These are phyloP conservation scores for Pterostichus niger DNA, from an alignment of 2,888 invertebrate species.

Conservation along the genomic window DNA sequence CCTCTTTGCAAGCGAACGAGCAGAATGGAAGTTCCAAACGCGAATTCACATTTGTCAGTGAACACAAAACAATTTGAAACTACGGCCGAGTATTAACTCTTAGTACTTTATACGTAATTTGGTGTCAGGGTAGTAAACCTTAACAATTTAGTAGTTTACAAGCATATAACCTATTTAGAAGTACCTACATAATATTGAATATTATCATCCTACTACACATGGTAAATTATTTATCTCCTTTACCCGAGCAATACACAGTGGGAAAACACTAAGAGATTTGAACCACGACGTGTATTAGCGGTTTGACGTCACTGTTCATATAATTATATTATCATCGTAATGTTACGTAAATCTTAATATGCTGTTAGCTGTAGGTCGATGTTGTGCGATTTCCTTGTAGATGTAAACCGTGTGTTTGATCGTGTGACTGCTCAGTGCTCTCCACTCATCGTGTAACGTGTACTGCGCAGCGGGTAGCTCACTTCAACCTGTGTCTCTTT, in stretches of 20 bases:
- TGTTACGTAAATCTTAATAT: slow-evolving; percentile 62
- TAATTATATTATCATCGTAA: slow-evolving; percentile 63
- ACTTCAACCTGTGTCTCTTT: slow-evolving; percentile 29
- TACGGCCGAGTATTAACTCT: slow-evolving; percentile 80
- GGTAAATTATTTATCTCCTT: slow-evolving; percentile 63
- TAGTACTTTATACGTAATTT: slow-evolving; percentile 93
- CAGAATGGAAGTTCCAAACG: background rate
- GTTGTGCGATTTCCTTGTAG: slow-evolving; percentile 64
- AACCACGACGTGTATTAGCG: slow-evolving; percentile 6
- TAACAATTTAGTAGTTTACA: slow-evolving; percentile 66
- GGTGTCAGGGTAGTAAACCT: slow-evolving; percentile 87
- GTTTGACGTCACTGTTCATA: slow-evolving; percentile 65
- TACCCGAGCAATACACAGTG: slow-evolving; percentile 30
- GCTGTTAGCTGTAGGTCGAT: slow-evolving; percentile 66
- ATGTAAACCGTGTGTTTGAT: slow-evolving; percentile 61
- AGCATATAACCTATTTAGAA: slow-evolving; percentile 71
- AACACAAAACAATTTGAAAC: slow-evolving; percentile 62
- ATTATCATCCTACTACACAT: slow-evolving; percentile 62
- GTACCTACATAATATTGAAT: slow-evolving; percentile 66
- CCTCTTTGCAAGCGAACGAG: slow-evolving; percentile 21
- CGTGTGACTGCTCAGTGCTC: slow-evolving; percentile 41
- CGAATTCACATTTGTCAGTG: slow-evolving; percentile 16
- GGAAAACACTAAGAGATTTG: background rate
- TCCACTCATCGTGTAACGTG: background rate
- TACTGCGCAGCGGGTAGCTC: slow-evolving; percentile 60